A percentile compares a stretch with the other conserved stretches of the same genome.
Conservation (phyloP, 2,797 vertebrate species). For the Pyrrhura leucotis region DNA sequence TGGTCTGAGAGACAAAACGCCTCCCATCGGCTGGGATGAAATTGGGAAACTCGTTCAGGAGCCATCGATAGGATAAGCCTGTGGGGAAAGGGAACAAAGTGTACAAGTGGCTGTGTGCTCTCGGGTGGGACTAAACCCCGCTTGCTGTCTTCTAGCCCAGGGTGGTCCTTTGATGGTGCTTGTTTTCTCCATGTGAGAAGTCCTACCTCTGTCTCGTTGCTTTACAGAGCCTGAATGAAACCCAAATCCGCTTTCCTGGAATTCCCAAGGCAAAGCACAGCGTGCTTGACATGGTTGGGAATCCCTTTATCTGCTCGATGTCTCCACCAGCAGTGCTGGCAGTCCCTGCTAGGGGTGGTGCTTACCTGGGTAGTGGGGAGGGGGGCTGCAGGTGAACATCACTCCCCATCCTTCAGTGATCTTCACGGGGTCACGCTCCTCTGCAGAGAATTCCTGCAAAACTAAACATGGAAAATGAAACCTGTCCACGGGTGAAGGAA, state of each 20-base stretch:
- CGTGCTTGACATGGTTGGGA: background rate
- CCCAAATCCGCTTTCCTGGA: background rate
- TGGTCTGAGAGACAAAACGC: slow-evolving; percentile 93
- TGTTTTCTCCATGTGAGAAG: background rate
- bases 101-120: background rate
- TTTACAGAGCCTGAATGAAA: background rate
- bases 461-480: slow-evolving; percentile 76
- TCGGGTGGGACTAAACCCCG: background rate
- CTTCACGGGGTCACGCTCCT: slow-evolving; percentile 87
- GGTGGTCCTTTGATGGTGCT: background rate
- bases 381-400: slow-evolving; percentile 90
- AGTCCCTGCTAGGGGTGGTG: background rate
- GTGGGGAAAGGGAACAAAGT: background rate
- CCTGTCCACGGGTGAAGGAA: accelerated
- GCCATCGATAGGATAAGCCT: slow-evolving; percentile 95
- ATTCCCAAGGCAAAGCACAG: background rate
- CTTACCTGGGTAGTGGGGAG: slow-evolving; percentile 94
- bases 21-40: slow-evolving; percentile 87
- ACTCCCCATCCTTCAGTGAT: slow-evolving; percentile 88
- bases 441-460: slow-evolving; percentile 92
- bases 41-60: slow-evolving; percentile 93
- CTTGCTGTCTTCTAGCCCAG: background rate
- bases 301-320: accelerated
- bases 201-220: background rate
- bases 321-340: background rate